Percentiles rank a stretch among this genome's conserved stretches.
Evolutionary conservation across 2,113 vertebrate genomes (phyloP).

Genomic region (Trichechus manatus): DNA sequence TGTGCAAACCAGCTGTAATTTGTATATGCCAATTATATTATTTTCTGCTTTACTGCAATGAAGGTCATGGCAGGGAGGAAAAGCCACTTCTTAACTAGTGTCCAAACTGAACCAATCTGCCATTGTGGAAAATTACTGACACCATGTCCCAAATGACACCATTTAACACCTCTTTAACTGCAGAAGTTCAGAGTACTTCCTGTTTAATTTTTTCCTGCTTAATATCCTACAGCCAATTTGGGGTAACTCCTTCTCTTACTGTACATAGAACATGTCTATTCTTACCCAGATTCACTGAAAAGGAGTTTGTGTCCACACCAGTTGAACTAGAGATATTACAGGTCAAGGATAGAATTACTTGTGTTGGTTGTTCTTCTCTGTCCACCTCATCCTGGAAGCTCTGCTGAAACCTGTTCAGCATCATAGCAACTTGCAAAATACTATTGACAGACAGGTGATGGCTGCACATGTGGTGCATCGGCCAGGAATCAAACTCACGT

Average conservation of each 20-base stretch:
- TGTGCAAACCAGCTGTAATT: not conserved
- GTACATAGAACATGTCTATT: not conserved
- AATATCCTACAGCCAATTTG: not conserved
- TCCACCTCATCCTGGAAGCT: not conserved
- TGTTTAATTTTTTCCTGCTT: constrained; percentile 8
- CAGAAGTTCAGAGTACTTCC: not conserved
- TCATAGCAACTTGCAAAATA: not conserved
- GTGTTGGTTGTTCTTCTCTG: not conserved
- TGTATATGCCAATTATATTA: not conserved
- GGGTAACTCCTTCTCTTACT: not conserved
- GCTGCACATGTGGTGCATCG: not conserved
- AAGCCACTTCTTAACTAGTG: not conserved
- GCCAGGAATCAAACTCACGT: not conserved
- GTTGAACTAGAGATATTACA: not conserved
- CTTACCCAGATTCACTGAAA: not conserved
- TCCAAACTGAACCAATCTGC: not conserved
- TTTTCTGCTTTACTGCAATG: not conserved
- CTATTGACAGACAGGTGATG: not conserved
- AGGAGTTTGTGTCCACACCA: not conserved
- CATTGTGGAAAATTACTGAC: constrained; percentile 33
- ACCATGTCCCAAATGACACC: not conserved
- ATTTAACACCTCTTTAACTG: not conserved
- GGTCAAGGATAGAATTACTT: not conserved
- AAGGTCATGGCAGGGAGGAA: not conserved
- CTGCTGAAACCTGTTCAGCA: not conserved